Base-by-base conservation (phyloP, 2,113 vertebrate species). In the Gadus chalcogrammus region DNA sequence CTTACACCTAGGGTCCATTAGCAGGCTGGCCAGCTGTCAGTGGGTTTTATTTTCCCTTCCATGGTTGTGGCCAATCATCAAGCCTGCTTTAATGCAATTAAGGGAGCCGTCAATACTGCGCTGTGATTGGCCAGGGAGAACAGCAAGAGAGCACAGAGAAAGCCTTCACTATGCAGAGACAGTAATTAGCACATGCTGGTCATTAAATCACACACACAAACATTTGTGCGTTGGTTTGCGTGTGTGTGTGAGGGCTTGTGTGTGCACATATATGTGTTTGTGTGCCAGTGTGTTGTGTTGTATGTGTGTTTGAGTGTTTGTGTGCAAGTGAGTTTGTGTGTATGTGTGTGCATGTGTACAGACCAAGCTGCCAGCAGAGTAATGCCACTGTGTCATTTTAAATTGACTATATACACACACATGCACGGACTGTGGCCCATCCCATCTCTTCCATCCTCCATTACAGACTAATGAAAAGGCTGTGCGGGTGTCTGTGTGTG, bases 101-200 rank as follows among this genome's bases (percentile, higher is more conserved):
- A 86, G 73, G 58, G 68, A 28, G 61, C 69, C 63, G 35, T 81
- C 73, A 69, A 76, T 88, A 79, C 79, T 74, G 73, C 27, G 77
- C 73, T 87, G 83, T 73, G 73, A 92, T 92, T 83, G 87, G 87
- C 84, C 87, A 90, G 91, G 91, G 92, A 92, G 88, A 85, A 71
- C 74, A 74, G 70, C 65, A 63, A 68, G 65, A 65, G 63, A 71
- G 65, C 64, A 72, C 31, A 55, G 62, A 74, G 60, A 79, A 58
- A 68, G 69, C 24, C 61, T 81, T 80, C 59, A 75, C 70, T 82
- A 87, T 84, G 88, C 88, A 74, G 79, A 84, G 92, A 93, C 90
- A 91, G 90, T 93, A 95, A 95, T 98, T 96, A 95, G 93, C 91
- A 93, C 94, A 94, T 92, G 93, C 92, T 95, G 90, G 91, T 94